Evolutionary conservation across 2,113 vertebrate genomes (phyloP).

Genomic region (Mohoua ochrocephala): DNA sequence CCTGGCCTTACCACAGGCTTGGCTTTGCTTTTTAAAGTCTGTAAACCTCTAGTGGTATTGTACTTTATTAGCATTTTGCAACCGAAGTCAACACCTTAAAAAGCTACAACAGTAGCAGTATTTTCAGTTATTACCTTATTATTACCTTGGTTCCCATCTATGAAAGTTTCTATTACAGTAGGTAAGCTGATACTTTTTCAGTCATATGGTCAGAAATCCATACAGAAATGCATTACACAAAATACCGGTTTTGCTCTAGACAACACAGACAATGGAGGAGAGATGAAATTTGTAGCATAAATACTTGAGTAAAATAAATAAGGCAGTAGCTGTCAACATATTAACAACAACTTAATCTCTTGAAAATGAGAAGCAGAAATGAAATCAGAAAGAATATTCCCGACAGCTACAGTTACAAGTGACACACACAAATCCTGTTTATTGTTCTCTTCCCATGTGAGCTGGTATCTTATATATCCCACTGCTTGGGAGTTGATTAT

Average conservation of each 20-base stretch:
- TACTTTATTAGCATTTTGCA: background rate
- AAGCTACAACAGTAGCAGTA: background rate
- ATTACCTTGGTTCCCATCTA: background rate
- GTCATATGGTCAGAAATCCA: background rate
- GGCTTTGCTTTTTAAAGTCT: background rate
- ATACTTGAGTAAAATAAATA: background rate
- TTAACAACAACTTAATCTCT: constrained; percentile 62
- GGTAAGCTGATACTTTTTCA: background rate
- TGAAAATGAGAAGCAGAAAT: constrained; percentile 50
- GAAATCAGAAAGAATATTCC: constrained; percentile 48
- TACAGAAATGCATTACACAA: background rate
- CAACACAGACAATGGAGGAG: background rate
- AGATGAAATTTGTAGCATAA: background rate
- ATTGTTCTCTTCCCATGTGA: constrained; percentile 34
- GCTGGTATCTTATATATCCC: constrained; percentile 12
- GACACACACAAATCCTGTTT: background rate
- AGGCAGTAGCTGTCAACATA: constrained; percentile 42
- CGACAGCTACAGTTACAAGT: constrained; percentile 37
- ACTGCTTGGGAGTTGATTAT: constrained; percentile 30
- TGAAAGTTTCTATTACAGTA: background rate
- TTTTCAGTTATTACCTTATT: background rate
- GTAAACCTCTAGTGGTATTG: background rate
- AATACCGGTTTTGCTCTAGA: background rate
- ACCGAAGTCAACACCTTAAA: background rate
- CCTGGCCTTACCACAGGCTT: background rate